A percentile compares a stretch with the other conserved stretches of the same genome.
phyloP scores from a whole-genome alignment of 1,140 invertebrate genomes.

The Eumaeus atala region DNA sequence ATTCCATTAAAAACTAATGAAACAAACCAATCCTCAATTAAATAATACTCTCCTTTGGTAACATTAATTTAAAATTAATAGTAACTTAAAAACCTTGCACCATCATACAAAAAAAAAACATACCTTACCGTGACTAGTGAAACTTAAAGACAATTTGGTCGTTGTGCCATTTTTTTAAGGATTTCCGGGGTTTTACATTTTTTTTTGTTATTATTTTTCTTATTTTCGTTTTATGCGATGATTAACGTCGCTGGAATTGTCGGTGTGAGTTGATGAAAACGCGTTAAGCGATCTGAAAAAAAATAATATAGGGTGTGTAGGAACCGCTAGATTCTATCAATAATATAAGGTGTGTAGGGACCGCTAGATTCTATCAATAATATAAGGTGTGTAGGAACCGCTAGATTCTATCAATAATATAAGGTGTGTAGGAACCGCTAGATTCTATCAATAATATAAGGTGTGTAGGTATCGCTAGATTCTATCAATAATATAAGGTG shows the following conservation, averaged over 20 bases:
- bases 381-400: too few relatives aligned
- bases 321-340: too few relatives aligned
- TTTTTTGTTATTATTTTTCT: slow-evolving; percentile 47
- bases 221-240: slow-evolving; percentile 28
- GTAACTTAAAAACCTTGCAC: slow-evolving; percentile 20
- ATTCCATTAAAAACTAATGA: slow-evolving; percentile 1
- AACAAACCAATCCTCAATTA: background rate
- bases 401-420: too few relatives aligned
- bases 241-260: slow-evolving; percentile 50
- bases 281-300: slow-evolving; percentile 38
- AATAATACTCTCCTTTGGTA: slow-evolving; percentile 18
- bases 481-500: too few relatives aligned
- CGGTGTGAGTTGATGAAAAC: slow-evolving; percentile 56
- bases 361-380: too few relatives aligned
- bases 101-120: slow-evolving; percentile 11
- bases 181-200: slow-evolving; percentile 57
- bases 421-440: too few relatives aligned
- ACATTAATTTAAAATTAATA: slow-evolving; percentile 13
- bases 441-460: too few relatives aligned
- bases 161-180: slow-evolving; percentile 70
- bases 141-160: slow-evolving; percentile 66
- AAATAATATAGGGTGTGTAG: too few relatives aligned
- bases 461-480: too few relatives aligned
- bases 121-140: slow-evolving; percentile 49
- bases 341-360: too few relatives aligned